Evolutionary conservation across 2,888 invertebrate species (phyloP).

Genomic region (Oxytorus armatus): DNA sequence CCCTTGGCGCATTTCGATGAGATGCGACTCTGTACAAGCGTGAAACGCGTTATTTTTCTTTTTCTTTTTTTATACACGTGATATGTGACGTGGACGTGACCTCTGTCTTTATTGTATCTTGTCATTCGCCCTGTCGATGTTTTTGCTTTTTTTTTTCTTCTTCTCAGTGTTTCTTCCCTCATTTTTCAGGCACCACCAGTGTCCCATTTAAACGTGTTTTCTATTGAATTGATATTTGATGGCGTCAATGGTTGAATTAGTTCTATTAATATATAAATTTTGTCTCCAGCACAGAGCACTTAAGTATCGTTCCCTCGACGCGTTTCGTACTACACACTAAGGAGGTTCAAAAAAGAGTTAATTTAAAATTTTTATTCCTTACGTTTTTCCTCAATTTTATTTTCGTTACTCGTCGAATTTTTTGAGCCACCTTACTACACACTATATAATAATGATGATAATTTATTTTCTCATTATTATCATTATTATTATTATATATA

Average conservation of each 20-base stretch:
- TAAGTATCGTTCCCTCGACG: constrained; percentile 19
- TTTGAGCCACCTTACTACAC: too few relatives aligned
- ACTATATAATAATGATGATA: constrained; percentile 6
- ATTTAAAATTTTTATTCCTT: not conserved
- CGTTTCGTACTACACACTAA: not conserved
- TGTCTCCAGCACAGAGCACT: not conserved
- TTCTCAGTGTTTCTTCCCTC: not conserved
- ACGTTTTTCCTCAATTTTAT: not conserved
- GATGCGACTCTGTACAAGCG: constrained; percentile 60
- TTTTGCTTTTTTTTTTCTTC: not conserved
- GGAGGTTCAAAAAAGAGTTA: not conserved
- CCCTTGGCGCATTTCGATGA: constrained; percentile 56
- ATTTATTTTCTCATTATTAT: constrained; percentile 2
- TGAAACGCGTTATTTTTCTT: constrained; percentile 8
- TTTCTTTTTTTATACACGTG: constrained; percentile 43
- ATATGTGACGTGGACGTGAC: constrained; percentile 59
- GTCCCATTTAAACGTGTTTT: not conserved
- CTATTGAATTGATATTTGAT: not conserved
- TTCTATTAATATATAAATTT: too few relatives aligned
- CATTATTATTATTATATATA: constrained; percentile 18
- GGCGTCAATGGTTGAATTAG: not conserved
- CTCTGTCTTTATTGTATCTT: constrained; percentile 20
- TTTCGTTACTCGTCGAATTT: too few relatives aligned
- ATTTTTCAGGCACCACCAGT: too few relatives aligned
- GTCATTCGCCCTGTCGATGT: constrained; percentile 23